phyloP scores from a whole-genome alignment of 2,888 invertebrate species.

The Sphaerophoria taeniata region DNA sequence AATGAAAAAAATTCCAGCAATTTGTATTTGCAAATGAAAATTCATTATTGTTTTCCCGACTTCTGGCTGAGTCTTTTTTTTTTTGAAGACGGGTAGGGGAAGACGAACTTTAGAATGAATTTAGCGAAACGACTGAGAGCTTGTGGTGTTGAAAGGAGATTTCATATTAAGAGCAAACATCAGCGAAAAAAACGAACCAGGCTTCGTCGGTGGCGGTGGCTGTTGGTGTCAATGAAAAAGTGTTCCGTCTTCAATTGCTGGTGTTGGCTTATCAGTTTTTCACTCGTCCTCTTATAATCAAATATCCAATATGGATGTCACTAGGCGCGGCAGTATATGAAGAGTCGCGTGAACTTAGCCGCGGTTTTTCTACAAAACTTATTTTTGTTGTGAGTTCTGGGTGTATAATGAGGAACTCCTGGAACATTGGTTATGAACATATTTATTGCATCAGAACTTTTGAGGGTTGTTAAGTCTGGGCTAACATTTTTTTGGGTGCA shows the following conservation, averaged over 20 bases:
- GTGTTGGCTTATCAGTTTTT: constrained; percentile 23
- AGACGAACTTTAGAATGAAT: not conserved
- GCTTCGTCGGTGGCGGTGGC: not conserved
- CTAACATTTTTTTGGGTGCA: too few relatives aligned
- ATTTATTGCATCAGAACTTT: too few relatives aligned
- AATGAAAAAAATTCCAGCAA: constrained; percentile 45
- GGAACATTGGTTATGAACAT: too few relatives aligned
- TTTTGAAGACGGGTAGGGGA: not conserved
- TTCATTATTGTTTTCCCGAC: constrained; percentile 67
- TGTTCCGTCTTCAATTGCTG: constrained; percentile 14
- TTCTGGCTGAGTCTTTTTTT: constrained; percentile 30
- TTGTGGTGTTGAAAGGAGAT: constrained; percentile 43
- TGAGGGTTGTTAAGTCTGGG: too few relatives aligned
- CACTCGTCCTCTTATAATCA: not conserved
- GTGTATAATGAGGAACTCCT: too few relatives aligned
- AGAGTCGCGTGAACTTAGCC: too few relatives aligned
- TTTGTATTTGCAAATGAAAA: constrained; percentile 72
- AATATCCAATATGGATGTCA: constrained; percentile 19
- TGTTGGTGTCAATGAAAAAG: constrained; percentile 62
- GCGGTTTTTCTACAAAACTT: too few relatives aligned
- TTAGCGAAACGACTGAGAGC: too few relatives aligned
- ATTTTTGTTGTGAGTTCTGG: too few relatives aligned
- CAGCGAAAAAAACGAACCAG: constrained; percentile 1
- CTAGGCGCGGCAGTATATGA: not conserved
- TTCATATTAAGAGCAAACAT: not conserved